phyloP scores from a whole-genome alignment of 2,113 vertebrate genomes.

The Rhinoptilus africanus region DNA sequence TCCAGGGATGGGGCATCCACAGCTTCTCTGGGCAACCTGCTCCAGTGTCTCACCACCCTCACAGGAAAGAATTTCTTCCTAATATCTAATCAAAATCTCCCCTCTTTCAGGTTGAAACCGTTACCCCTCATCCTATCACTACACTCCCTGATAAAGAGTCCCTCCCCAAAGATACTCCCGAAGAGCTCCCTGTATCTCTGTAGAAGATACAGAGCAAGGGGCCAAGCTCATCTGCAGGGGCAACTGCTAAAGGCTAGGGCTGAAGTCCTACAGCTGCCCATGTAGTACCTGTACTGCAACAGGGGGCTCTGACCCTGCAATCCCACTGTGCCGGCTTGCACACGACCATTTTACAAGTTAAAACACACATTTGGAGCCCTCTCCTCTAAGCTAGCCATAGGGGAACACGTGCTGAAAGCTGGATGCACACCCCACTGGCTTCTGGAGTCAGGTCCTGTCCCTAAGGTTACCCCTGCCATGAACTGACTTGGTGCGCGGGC shows the following conservation, averaged over 20 bases:
- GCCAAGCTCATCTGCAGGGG: neutral
- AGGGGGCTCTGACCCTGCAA: fast-evolving
- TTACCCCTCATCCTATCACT: too few relatives aligned
- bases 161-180: too few relatives aligned
- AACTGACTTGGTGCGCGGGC: neutral
- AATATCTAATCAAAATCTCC: too few relatives aligned
- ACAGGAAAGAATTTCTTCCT: too few relatives aligned
- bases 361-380: neutral
- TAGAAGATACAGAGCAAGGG: neutral
- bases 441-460: neutral
- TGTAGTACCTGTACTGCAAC: fast-evolving
- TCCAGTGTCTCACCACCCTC: too few relatives aligned
- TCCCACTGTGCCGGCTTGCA: neutral
- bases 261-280: neutral
- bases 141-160: too few relatives aligned
- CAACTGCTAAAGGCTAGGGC: neutral
- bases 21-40: too few relatives aligned
- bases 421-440: neutral
- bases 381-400: neutral
- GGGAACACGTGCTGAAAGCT: neutral
- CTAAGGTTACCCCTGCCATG: neutral
- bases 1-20: too few relatives aligned
- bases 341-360: neutral
- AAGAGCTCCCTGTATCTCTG: too few relatives aligned
- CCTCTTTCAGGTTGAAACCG: too few relatives aligned